Evolutionary conservation across 2,888 invertebrate genomes (phyloP).

Genomic region (Amblyjoppa proteus): DNA sequence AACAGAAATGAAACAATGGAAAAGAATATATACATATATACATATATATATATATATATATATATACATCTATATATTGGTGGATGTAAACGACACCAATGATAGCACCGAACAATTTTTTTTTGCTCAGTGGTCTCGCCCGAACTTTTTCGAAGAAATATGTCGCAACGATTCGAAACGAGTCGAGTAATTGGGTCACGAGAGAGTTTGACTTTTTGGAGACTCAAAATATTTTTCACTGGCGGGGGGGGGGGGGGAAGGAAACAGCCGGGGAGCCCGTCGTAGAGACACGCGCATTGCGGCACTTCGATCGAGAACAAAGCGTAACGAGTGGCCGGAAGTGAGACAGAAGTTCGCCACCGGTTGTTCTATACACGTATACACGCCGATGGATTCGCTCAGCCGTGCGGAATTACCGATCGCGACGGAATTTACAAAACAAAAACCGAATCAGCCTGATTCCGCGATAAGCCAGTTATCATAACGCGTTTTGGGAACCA

Average conservation of each 20-base stretch:
- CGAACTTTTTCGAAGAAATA: conserved; percentile 3
- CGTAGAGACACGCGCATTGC: conserved; percentile 58
- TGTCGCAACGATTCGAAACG: conserved; percentile 29
- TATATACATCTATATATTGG: neutral
- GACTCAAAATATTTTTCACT: conserved; percentile 12
- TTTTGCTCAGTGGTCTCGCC: neutral
- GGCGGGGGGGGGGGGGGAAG: neutral
- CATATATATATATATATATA: no score
- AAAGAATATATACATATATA: neutral
- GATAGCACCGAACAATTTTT: conserved; percentile 27
- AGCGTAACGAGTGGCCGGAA: conserved; percentile 37
- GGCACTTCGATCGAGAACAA: conserved; percentile 58
- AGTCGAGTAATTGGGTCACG: conserved; percentile 52
- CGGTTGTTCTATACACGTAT: neutral
- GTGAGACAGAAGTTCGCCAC: conserved; percentile 37
- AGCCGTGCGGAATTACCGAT: neutral
- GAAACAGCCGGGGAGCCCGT: conserved; percentile 19
- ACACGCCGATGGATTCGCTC: conserved; percentile 7
- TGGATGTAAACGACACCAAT: conserved; percentile 4
- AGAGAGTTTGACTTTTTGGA: conserved; percentile 45
- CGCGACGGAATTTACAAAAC: neutral
- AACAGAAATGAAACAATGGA: conserved; percentile 8
- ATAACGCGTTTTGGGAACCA: neutral
- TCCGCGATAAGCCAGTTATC: neutral
- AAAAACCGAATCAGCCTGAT: neutral